Base-by-base conservation (phyloP, 2,797 vertebrate genomes). In the Picus viridis region DNA sequence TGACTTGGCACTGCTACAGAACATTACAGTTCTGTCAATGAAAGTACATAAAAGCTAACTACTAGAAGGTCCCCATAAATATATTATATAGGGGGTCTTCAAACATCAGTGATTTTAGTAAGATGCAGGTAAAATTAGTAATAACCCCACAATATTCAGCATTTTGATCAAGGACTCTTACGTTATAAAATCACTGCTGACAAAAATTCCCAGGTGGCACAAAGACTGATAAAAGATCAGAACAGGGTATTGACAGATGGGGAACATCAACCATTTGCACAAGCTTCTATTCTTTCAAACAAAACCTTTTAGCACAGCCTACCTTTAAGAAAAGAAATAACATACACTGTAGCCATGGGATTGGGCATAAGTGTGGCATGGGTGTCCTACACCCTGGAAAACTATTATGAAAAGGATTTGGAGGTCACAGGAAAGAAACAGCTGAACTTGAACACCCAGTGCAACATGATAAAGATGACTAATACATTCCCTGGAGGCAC, bases 281-380 rank as follows among this genome's bases (percentile, higher is more conserved):
- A 77, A 73, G 43, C 7, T 77, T 76, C 30, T 36, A 4, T 57
- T 84, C 39, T 63, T 88, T 74, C 47, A 62, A 51, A 56, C 39
- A 19, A 18, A 57, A 41, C 16, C 19, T 84, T 58, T 34, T 58
- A 61, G 20, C 26, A 54, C 9, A 17, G 13, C 39, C 63, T 41
- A 30, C 19, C 53, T 53, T 83, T 53, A 86, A 58, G 47, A 58
- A 73, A 85, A 89, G 69, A 9, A 9, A 23, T 14, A 93, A 65
- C 0, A 0, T 5, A 23, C 0, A 1, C n/a, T 20, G 19, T 26
- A 29, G 56, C 26, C 67, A 63, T 13, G 45, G 29, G 43, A 89
- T 2, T 22, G 20, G 7, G 43, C 5, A 47, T 1, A 7, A n/a
- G 24, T 27, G 13, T 6, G 16, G 4, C 7, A 10, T 19, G 34